Conservation (phyloP, 2,797 vertebrate genomes). For the Halcyon badia region DNA sequence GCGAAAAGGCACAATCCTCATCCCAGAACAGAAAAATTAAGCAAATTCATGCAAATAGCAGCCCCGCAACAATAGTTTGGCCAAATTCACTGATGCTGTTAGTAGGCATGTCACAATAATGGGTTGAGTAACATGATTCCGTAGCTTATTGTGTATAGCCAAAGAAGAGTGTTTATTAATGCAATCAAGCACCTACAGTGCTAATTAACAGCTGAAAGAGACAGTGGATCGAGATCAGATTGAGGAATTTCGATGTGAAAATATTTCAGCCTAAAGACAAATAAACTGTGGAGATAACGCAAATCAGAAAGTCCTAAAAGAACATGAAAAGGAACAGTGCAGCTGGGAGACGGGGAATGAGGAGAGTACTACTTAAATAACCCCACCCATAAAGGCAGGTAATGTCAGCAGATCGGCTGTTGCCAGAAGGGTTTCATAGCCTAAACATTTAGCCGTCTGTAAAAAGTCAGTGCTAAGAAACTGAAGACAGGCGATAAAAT, state of each 20-base stretch:
- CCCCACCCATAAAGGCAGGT: neutral
- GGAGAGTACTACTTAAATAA: neutral
- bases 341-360: neutral
- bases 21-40: constrained; percentile 42
- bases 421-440: neutral
- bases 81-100: constrained; percentile 35
- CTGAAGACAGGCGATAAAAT: neutral
- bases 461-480: neutral
- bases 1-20: neutral
- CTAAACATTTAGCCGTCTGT: neutral
- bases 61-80: neutral
- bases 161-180: constrained; percentile 9
- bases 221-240: neutral
- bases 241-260: neutral
- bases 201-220: neutral
- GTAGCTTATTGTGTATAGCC: neutral
- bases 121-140: constrained; percentile 18
- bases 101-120: constrained; percentile 20
- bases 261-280: constrained; percentile 15
- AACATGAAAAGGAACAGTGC: neutral
- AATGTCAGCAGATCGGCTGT: neutral
- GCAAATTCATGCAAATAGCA: constrained; percentile 61
- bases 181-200: neutral
- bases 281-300: neutral
- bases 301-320: neutral